These are phyloP conservation scores for Pelodiscus sinensis DNA, from an alignment of 2,113 vertebrate species.

Conservation along the genomic window DNA sequence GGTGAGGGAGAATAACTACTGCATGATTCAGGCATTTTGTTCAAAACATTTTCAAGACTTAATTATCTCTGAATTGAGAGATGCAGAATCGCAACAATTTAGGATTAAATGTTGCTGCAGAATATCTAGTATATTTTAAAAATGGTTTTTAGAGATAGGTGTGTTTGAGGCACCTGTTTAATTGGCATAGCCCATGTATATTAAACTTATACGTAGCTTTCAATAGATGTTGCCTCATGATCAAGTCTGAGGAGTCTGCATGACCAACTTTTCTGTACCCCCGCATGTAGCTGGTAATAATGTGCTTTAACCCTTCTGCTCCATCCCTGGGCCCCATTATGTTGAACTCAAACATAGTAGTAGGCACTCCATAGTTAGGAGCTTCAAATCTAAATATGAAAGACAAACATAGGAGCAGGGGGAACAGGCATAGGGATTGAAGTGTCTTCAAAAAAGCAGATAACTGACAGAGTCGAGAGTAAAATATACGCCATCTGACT, in stretches of 20 bases:
- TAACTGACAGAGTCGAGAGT: background rate
- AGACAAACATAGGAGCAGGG: background rate
- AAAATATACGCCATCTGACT: background rate
- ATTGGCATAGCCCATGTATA: background rate
- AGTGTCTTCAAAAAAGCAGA: background rate
- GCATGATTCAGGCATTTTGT: background rate
- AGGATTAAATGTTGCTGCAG: background rate
- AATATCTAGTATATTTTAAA: background rate
- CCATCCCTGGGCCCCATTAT: background rate
- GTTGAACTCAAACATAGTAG: background rate
- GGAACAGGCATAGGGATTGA: background rate
- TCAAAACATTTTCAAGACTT: slow-evolving; percentile 2
- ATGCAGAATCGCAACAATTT: background rate
- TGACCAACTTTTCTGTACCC: background rate
- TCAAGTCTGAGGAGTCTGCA: background rate
- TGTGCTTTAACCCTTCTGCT: no score
- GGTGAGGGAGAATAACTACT: slow-evolving; percentile 74
- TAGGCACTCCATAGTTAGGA: background rate
- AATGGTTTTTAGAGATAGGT: background rate
- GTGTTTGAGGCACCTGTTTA: background rate
- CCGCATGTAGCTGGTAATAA: background rate
- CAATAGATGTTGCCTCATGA: background rate
- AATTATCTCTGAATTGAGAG: background rate
- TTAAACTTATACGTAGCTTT: background rate
- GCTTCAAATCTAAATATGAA: background rate